Percentiles rank a stretch among this genome's conserved stretches.
Conservation (phyloP, 2,797 vertebrate species). For the Borostomias antarcticus region DNA sequence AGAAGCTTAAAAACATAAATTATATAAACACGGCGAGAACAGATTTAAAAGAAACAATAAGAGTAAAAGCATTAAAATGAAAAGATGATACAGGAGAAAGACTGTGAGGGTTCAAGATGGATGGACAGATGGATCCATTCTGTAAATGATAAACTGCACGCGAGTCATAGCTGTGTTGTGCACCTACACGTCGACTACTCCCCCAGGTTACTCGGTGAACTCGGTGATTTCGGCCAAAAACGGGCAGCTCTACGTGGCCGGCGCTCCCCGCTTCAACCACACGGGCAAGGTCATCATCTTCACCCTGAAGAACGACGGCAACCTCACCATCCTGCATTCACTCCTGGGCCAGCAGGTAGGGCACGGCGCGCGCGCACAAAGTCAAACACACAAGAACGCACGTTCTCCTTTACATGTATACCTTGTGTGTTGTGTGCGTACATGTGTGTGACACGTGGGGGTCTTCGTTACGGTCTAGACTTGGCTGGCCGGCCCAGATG, state of each 20-base stretch:
- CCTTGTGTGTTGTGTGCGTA: background rate
- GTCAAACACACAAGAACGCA: background rate
- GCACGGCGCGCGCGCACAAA: conserved; percentile 4
- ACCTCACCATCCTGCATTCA: conserved; percentile 88
- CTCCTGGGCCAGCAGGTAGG: background rate
- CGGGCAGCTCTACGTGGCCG: conserved; percentile 83
- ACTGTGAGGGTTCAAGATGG: no score
- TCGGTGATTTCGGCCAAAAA: conserved; percentile 79
- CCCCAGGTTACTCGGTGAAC: conserved; percentile 89
- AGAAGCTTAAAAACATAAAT: no score
- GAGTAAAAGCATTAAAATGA: no score
- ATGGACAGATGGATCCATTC: background rate
- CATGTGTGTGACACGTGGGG: conserved; percentile 39
- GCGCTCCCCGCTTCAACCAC: conserved; percentile 96
- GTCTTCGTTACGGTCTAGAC: conserved; percentile 46
- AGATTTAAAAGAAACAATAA: no score
- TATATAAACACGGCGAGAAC: no score
- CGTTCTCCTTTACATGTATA: background rate
- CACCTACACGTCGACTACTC: no score
- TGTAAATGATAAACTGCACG: background rate
- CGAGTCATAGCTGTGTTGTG: background rate
- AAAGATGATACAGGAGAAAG: no score
- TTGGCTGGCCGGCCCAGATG: conserved; percentile 38
- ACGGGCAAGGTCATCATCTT: conserved; percentile 94
- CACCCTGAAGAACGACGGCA: conserved; percentile 84